Evolutionary conservation across 2,113 vertebrate species (phyloP).

Genomic region (Lepus europaeus): DNA sequence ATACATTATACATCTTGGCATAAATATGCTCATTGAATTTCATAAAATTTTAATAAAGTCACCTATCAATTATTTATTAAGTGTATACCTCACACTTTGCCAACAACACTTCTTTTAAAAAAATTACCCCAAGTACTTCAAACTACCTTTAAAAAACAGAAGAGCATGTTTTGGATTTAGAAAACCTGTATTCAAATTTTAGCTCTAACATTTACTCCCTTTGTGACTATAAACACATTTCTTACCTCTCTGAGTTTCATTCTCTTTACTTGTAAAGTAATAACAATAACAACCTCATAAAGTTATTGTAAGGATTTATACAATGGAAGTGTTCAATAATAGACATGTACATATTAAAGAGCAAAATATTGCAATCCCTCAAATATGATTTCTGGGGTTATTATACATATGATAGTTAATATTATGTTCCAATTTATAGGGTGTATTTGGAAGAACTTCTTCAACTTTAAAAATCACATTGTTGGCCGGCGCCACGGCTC

Average conservation of each 20-base stretch:
- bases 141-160: background rate
- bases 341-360: background rate
- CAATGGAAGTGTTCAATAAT: background rate
- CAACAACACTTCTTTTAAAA: background rate
- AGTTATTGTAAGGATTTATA: background rate
- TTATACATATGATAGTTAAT: background rate
- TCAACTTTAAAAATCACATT: no score
- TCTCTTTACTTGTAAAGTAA: constrained; percentile 4
- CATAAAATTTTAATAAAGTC: constrained; percentile 3
- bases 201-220: background rate
- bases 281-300: background rate
- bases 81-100: background rate
- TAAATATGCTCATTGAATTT: background rate
- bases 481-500: no score
- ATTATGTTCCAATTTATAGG: background rate
- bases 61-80: background rate
- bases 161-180: background rate
- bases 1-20: background rate
- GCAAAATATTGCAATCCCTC: background rate
- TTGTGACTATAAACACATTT: background rate
- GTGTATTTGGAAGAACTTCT: background rate
- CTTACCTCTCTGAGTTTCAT: background rate
- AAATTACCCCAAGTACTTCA: background rate
- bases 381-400: background rate
- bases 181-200: background rate